Conservation (phyloP, 1,140 invertebrate species). For the Whitmania pigra region DNA sequence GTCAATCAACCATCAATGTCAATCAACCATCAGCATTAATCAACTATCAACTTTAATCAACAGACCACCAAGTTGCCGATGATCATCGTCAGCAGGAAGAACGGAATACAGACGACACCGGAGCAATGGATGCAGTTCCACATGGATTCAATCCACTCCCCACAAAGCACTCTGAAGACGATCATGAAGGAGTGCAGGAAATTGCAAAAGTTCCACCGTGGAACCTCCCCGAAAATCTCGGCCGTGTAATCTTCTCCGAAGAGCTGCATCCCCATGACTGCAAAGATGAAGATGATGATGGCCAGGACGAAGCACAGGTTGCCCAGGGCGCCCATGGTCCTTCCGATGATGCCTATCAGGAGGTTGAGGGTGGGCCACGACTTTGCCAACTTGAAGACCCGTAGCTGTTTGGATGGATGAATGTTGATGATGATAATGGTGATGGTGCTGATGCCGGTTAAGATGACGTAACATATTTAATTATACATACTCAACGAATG, state of each 20-base stretch:
- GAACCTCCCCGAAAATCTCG: constrained; percentile 30
- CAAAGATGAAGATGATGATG: constrained; percentile 94
- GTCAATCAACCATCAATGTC: background rate
- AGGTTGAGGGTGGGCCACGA: constrained; percentile 96
- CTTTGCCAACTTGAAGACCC: constrained; percentile 97
- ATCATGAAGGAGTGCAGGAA: constrained; percentile 95
- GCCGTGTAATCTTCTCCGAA: constrained; percentile 73
- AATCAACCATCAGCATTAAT: background rate
- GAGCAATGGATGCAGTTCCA: constrained; percentile 87
- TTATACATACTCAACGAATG: no score
- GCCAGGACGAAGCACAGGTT: constrained; percentile 87
- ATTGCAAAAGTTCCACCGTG: constrained; percentile 82
- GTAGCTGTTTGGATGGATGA: constrained; percentile 45
- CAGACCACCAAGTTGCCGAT: constrained; percentile 80
- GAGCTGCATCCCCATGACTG: constrained; percentile 93
- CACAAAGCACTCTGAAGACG: constrained; percentile 82
- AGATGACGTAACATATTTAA: no score
- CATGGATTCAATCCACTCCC: constrained; percentile 93
- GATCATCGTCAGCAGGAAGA: constrained; percentile 85
- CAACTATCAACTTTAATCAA: background rate
- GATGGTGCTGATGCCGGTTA: background rate
- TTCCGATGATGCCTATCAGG: constrained; percentile 93
- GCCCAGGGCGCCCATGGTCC: constrained; percentile 86
- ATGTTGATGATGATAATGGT: constrained; percentile 13
- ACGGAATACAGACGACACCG: constrained; percentile 78